Evolutionary conservation across 2,888 invertebrate species (phyloP).

Genomic region (Nesidiocoris tenuis): DNA sequence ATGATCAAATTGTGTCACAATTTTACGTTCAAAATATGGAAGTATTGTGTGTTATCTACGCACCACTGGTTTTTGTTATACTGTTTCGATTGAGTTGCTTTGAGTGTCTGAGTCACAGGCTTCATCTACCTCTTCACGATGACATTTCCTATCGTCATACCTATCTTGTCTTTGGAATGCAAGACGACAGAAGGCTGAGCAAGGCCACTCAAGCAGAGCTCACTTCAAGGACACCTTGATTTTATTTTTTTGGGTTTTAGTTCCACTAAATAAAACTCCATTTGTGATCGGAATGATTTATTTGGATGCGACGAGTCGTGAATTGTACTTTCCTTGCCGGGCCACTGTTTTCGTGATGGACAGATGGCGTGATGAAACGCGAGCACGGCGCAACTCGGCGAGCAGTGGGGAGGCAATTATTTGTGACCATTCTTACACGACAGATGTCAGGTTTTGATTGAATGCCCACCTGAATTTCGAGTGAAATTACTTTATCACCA

Average conservation of each 20-base stretch:
- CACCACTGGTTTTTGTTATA: no score
- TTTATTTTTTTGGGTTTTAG: neutral
- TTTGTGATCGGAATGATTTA: no score
- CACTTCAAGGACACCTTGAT: neutral
- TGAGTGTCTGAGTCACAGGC: no score
- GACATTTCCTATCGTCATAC: neutral
- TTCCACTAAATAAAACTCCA: no score
- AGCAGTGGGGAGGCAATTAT: neutral
- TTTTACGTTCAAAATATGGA: no score
- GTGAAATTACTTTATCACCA: no score
- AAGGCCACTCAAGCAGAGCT: neutral
- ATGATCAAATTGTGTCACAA: no score
- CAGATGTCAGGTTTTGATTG: no score
- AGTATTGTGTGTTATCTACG: no score
- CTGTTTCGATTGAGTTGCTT: no score
- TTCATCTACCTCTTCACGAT: neutral
- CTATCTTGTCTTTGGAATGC: neutral
- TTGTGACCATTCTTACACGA: neutral
- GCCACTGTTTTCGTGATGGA: neutral
- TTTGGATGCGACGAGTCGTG: no score
- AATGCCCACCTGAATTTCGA: no score
- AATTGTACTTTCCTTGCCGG: neutral
- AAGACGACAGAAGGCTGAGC: neutral
- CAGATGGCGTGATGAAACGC: neutral
- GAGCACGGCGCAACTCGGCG: neutral